Percentiles rank a stretch among this genome's conserved stretches.
These are phyloP conservation scores for Melanotaenia nigrans DNA, from an alignment of 2,797 vertebrate genomes.

Conservation along the genomic window DNA sequence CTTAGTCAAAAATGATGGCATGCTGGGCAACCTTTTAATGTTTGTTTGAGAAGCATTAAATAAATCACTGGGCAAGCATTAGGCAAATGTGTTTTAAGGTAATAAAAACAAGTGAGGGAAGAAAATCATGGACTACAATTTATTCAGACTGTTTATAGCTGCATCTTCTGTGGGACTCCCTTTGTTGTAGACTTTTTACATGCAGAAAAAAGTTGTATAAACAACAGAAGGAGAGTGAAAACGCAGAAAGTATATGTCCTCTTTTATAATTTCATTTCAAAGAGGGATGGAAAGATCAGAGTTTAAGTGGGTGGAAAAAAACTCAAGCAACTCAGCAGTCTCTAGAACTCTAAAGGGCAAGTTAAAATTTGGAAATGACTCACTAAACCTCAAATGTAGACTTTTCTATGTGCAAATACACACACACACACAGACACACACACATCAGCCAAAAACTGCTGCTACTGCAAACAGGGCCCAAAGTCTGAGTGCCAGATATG, in stretches of 20 bases:
- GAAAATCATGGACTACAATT: background rate
- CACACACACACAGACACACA: background rate
- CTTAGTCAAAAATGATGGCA: background rate
- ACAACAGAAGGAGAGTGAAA: background rate
- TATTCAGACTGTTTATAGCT: background rate
- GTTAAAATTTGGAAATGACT: constrained; percentile 56
- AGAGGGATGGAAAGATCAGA: background rate
- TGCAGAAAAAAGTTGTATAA: background rate
- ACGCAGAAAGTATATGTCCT: background rate
- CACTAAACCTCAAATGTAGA: constrained; percentile 49
- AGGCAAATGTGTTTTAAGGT: background rate
- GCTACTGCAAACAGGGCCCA: constrained; percentile 27
- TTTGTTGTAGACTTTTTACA: background rate
- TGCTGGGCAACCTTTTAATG: background rate
- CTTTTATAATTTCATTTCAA: background rate
- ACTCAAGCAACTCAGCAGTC: constrained; percentile 17
- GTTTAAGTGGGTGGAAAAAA: constrained; percentile 25
- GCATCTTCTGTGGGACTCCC: background rate
- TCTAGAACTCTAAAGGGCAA: constrained; percentile 30
- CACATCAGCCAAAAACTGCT: constrained; percentile 24
- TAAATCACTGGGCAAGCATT: background rate
- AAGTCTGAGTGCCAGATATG: constrained; percentile 53
- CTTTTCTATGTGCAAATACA: constrained; percentile 14
- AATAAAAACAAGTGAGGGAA: background rate
- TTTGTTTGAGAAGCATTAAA: background rate